phyloP scores from a whole-genome alignment of 2,113 vertebrate species.

The Bubo scandiacus region DNA sequence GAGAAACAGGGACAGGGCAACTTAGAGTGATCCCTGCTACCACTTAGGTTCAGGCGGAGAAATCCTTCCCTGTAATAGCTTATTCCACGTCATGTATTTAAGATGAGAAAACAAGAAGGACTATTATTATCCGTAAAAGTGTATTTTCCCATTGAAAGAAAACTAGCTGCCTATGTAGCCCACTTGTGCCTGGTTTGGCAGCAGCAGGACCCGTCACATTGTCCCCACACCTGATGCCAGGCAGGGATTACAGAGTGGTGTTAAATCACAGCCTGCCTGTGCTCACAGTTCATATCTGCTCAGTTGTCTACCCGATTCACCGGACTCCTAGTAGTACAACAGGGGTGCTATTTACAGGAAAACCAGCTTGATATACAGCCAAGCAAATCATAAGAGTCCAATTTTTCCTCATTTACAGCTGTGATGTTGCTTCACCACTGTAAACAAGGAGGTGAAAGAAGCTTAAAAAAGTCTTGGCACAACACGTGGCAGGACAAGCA shows the following conservation, averaged over 20 bases:
- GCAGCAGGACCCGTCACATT: neutral
- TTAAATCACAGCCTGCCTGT: neutral
- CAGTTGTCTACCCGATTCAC: neutral
- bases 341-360: neutral
- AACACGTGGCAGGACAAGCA: neutral
- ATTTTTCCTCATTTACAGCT: neutral
- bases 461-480: neutral
- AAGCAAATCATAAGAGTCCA: neutral
- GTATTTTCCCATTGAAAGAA: neutral
- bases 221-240: accelerated
- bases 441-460: neutral
- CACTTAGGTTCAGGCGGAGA: neutral
- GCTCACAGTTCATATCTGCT: neutral
- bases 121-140: neutral
- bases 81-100: neutral
- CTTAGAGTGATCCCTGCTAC: neutral
- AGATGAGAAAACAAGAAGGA: neutral
- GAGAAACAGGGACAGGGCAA: neutral
- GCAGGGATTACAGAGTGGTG: accelerated
- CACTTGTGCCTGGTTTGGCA: accelerated
- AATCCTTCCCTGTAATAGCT: neutral
- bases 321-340: neutral
- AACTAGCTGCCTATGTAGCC: neutral
- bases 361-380: neutral
- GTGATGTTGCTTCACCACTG: neutral